Percentiles rank a stretch among this genome's conserved stretches.
These are phyloP conservation scores for Antigone vipio DNA, from an alignment of 2,113 vertebrate genomes.

Conservation along the genomic window DNA sequence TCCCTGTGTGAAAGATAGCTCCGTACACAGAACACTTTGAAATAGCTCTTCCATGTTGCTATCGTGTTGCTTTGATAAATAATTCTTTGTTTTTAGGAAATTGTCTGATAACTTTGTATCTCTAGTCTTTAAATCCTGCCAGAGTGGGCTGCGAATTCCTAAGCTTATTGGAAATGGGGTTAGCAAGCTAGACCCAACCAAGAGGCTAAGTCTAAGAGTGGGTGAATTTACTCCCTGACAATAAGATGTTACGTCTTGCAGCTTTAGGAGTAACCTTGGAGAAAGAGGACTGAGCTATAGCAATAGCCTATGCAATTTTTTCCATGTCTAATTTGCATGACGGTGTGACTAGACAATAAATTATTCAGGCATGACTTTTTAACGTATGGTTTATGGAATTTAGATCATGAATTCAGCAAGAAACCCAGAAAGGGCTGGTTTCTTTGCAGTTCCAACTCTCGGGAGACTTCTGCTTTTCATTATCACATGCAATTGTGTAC, in stretches of 20 bases:
- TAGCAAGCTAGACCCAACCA: too few species aligned
- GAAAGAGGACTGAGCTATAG: not conserved
- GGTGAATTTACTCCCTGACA: not conserved
- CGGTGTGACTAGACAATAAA: not conserved
- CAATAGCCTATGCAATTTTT: not conserved
- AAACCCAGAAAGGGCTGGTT: not conserved
- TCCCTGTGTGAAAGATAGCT: not conserved
- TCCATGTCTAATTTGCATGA: not conserved
- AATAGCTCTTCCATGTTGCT: not conserved
- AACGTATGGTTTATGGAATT: rapidly evolving
- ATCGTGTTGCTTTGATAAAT: not conserved
- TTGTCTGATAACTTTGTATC: not conserved
- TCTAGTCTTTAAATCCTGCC: not conserved
- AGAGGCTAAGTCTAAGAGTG: too few species aligned
- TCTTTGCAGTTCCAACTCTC: not conserved
- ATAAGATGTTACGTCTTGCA: not conserved
- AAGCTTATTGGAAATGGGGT: not conserved
- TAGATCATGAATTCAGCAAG: not conserved
- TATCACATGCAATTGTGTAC: not conserved
- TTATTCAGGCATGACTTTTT: too few species aligned
- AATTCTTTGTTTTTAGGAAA: not conserved
- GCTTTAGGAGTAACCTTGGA: rapidly evolving
- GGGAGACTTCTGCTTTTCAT: not conserved
- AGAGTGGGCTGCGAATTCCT: not conserved
- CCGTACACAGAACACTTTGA: rapidly evolving